Evolutionary conservation across 2,888 invertebrate genomes (phyloP), one percentile per base, ranked within the genome.

Genomic region (Volucella inanis): DNA sequence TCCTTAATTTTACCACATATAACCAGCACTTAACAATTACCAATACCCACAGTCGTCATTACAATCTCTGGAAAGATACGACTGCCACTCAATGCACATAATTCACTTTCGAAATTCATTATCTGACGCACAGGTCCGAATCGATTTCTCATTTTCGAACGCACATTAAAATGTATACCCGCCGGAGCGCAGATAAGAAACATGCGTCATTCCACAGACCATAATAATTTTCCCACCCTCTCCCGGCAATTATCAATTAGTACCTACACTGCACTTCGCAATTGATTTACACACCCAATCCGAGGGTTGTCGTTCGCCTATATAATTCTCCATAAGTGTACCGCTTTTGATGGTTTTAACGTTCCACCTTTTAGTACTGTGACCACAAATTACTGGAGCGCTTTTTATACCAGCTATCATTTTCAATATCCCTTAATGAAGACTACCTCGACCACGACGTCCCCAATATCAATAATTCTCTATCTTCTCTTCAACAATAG

Each of bases 231-330:
- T 45, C 45, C 10, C 12, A 18, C 52, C 61, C 55, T 22, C n/a
- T 18, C 39, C 61, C 14, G 22, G 71, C 70, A 76, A 71, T 81
- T 77, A 82, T 77, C 77, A 82, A 82, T 82, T 82, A 82, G 71
- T 43, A 72, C 49, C 47, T 11, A 11, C 54, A 54, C 12, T 55
- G 52, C 39, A 31, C 49, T 50, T 55, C 43, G 15, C 11, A 45
- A 67, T 77, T 77, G 77, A 83, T 77, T 77, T 83, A 77, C 68
- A 62, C 57, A 38, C 52, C 43, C 59, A 45, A 76, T 82, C 72
- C 52, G 22, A 61, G 15, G 77, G 61, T 67, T 59, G 18, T 11
- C n/a, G 47, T 31, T 31, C 6, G 31, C 31, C 6, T 49, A 57
- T 68, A 45, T 64, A 52, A 22, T 64, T 45, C 57, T 18, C 61